These are phyloP conservation scores for Sclerurus mexicanus DNA, from an alignment of 2,113 vertebrate species.

Conservation along the genomic window DNA sequence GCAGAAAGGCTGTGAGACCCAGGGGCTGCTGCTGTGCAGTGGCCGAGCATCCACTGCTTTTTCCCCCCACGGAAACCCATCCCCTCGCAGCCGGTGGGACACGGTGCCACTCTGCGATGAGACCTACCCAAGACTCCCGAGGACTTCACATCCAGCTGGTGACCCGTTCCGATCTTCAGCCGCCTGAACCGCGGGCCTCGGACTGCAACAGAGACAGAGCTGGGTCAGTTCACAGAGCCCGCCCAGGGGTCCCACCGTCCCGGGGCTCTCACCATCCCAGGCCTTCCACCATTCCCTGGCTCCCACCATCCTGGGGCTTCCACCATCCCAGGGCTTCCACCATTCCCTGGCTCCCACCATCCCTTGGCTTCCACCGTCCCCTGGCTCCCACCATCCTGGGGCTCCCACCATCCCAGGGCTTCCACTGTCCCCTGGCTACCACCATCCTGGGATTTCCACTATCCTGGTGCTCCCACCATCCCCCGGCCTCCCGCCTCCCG, in stretches of 20 bases:
- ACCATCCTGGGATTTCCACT: fast-evolving
- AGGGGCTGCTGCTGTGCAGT: fast-evolving
- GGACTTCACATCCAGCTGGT: constrained; percentile 82
- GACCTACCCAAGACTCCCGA: constrained; percentile 90
- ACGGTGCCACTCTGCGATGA: fast-evolving
- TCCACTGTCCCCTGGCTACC: background rate
- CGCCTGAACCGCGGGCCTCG: constrained; percentile 79
- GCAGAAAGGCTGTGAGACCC: background rate
- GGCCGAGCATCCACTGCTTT: too few relatives aligned
- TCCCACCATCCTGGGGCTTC: too few relatives aligned
- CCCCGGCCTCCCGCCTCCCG: too few relatives aligned
- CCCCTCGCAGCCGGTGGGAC: background rate
- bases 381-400: too few relatives aligned
- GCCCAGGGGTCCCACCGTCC: background rate
- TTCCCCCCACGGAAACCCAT: background rate
- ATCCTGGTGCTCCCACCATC: too few relatives aligned
- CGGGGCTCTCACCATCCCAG: background rate
- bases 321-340: too few relatives aligned
- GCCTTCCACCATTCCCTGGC: too few relatives aligned
- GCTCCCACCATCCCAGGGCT: too few relatives aligned
- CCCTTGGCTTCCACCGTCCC: too few relatives aligned
- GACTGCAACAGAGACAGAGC: constrained; percentile 66
- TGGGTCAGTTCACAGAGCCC: background rate
- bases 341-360: too few relatives aligned
- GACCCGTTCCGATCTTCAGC: constrained; percentile 84